These are phyloP conservation scores for Eilema depressum DNA, from an alignment of 2,888 invertebrate genomes.

Conservation along the genomic window DNA sequence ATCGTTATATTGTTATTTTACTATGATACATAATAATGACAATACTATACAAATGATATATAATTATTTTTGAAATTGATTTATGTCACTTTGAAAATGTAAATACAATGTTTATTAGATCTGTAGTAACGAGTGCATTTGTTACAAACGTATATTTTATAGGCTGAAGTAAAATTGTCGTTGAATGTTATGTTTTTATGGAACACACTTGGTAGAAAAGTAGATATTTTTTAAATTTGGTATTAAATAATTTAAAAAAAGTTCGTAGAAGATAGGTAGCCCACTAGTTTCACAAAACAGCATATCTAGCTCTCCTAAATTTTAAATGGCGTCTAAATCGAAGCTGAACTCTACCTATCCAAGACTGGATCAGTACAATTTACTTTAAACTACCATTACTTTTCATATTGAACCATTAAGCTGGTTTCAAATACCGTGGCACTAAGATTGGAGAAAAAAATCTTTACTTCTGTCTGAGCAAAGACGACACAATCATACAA, in stretches of 20 bases:
- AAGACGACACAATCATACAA: constrained; percentile 64
- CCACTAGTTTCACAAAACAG: constrained; percentile 46
- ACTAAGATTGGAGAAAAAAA: constrained; percentile 43
- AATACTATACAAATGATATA: background rate
- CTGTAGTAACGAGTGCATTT: background rate
- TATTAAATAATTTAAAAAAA: background rate
- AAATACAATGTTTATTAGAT: background rate
- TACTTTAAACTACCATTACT: constrained; percentile 44
- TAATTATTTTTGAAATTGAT: background rate
- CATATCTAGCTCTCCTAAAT: constrained; percentile 66
- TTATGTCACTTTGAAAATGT: background rate
- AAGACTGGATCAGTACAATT: constrained; percentile 32
- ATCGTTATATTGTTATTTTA: background rate
- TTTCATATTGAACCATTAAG: constrained; percentile 38
- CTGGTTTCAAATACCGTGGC: constrained; percentile 34
- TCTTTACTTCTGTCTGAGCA: constrained; percentile 75
- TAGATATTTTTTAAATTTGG: background rate
- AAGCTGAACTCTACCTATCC: constrained; percentile 42
- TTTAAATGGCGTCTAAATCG: constrained; percentile 51
- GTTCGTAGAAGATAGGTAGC: constrained; percentile 33
- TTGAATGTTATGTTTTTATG: background rate
- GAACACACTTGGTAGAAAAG: constrained; percentile 4
- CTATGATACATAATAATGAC: background rate
- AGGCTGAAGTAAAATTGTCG: background rate
- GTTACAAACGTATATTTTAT: background rate